Conservation (phyloP, 2,888 invertebrate genomes). For the Icerya purchasi region DNA sequence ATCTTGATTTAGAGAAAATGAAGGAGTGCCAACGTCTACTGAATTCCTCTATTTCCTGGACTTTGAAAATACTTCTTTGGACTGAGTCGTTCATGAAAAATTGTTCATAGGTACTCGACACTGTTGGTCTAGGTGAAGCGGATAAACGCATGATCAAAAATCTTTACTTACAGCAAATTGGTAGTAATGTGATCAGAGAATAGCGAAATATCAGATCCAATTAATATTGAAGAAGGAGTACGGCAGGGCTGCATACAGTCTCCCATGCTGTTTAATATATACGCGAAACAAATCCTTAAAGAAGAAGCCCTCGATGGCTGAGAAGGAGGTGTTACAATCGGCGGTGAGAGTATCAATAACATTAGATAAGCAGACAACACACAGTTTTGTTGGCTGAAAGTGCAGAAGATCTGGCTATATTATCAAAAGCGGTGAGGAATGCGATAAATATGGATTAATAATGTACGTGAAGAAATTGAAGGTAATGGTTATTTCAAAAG, state of each 20-base stretch:
- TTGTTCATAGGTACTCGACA: neutral
- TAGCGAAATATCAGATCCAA: neutral
- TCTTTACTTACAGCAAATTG: neutral
- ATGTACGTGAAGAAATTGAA: too few species aligned
- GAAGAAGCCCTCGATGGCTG: neutral
- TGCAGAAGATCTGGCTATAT: too few species aligned
- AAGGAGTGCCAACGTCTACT: neutral
- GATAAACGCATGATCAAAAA: neutral
- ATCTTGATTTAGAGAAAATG: neutral
- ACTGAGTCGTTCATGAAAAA: neutral
- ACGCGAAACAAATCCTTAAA: neutral
- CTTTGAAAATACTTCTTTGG: neutral
- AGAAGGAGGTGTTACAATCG: neutral
- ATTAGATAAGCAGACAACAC: too few species aligned
- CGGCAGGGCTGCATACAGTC: neutral
- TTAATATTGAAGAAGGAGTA: neutral
- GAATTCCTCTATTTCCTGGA: neutral
- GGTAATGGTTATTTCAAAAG: too few species aligned
- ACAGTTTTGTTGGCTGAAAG: too few species aligned
- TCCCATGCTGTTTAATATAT: neutral
- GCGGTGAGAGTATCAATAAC: neutral
- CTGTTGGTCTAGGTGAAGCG: neutral
- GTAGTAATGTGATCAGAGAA: neutral
- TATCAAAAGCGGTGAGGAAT: too few species aligned
- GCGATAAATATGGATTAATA: too few species aligned